phyloP scores from a whole-genome alignment of 1,140 invertebrate genomes.

The Luehdorfia chinensis region DNA sequence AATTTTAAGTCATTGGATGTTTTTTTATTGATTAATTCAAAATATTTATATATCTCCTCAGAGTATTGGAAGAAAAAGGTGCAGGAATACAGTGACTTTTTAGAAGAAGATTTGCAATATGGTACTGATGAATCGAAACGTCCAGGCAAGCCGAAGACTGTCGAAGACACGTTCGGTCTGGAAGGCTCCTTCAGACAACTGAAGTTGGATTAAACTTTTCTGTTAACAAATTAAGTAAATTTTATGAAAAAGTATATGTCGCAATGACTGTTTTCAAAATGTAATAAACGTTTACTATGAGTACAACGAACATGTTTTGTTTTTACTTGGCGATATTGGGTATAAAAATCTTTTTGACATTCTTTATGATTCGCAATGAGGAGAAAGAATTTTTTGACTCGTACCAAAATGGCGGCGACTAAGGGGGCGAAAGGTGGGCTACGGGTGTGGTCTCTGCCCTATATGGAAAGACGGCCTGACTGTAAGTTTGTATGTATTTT shows the following conservation, averaged over 20 bases:
- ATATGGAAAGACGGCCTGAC: too few species aligned
- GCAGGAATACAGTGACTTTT: conserved; percentile 67
- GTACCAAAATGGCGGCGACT: too few species aligned
- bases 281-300: too few species aligned
- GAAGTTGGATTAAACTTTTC: conserved; percentile 44
- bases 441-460: too few species aligned
- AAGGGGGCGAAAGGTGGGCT: too few species aligned
- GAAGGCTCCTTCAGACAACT: conserved; percentile 80
- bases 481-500: too few species aligned
- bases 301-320: too few species aligned
- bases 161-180: conserved; percentile 78
- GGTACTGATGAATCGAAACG: conserved; percentile 78
- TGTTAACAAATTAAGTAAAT: too few species aligned
- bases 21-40: conserved; percentile 18
- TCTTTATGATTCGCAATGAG: too few species aligned
- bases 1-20: conserved; percentile 9
- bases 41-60: conserved; percentile 30
- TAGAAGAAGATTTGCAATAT: conserved; percentile 76
- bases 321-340: too few species aligned
- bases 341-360: too few species aligned
- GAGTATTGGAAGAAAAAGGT: conserved; percentile 75
- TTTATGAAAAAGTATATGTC: neutral
- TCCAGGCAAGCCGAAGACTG: conserved; percentile 77
- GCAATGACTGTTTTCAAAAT: neutral
- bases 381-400: too few species aligned